Base-by-base conservation (phyloP, 2,797 vertebrate species). In the Chrysocyon brachyurus region DNA sequence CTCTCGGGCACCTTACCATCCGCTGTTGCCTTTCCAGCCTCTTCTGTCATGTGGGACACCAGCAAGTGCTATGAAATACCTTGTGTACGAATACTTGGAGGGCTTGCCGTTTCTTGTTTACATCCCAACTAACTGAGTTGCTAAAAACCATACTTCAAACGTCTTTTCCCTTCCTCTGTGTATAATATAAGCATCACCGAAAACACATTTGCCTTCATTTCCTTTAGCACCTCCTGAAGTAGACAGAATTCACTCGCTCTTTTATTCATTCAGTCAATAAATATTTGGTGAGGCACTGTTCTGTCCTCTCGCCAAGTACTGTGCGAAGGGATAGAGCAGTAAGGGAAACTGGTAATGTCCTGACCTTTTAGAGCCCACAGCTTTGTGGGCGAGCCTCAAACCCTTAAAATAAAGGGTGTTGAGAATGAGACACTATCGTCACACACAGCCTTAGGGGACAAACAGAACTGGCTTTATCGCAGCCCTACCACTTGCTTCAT, bases 161-260 rank as follows among this genome's bases (percentile, higher is more conserved):
- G 87, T 46, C n/a, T 59, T 92, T 89, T 84, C 66, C 40, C 86
- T 91, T 83, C 49, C 49, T 54, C 15, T 2, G 26, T 78, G 61
- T 97, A 96, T 78, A 97, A 95, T 97, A 95, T 78, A 97, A 94
- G 49, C 72, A 15, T 0, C 5, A 19, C 19, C 1, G 66, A 94
- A 94, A 75, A 63, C 56, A 68, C 91, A 87, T 96, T 61, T 0
- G 59, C 46, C 26, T 97, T 52, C 12, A 0, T 46, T 96, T 57
- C 36, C 52, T 97, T 98, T 96, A 92, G 97, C 96, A 94, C 92
- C 10, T 49, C 94, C 95, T 97, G 72, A 96, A 79, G 89, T 92
- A 61, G 92, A 97, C 90, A 96, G 24, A 79, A 83, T 93, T 59
- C 52, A 40, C 33, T 75, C 46, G 56, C 73, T 77, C 73, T 52